These are phyloP conservation scores for Drosophila percnosoma DNA, from an alignment of 2,888 invertebrate genomes.

Conservation along the genomic window DNA sequence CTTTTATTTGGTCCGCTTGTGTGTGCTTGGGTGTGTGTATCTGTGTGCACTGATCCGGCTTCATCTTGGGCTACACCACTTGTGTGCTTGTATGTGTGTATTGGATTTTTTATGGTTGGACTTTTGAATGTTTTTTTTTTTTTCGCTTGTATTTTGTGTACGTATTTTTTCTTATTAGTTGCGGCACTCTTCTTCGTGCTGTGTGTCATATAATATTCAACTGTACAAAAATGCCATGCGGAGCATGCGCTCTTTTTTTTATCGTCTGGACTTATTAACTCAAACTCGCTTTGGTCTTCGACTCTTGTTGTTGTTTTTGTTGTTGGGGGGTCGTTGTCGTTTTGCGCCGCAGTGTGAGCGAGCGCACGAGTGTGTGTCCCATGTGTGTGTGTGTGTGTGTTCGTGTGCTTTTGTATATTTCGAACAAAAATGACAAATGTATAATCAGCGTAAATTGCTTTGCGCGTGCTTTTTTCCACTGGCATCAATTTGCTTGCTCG, in stretches of 20 bases:
- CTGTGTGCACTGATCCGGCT: constrained; percentile 49
- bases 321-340: constrained; percentile 49
- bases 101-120: constrained; percentile 51
- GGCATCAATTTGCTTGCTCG: constrained; percentile 46
- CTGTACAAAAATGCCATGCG: constrained; percentile 61
- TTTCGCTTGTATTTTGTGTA: constrained; percentile 13
- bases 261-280: constrained; percentile 56
- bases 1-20: constrained; percentile 49
- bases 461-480: constrained; percentile 70
- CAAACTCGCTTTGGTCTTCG: constrained; percentile 41
- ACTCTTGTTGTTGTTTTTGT: constrained; percentile 28
- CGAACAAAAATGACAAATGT: constrained; percentile 74
- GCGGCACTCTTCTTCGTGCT: constrained; percentile 31
- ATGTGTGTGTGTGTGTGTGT: constrained; percentile 24
- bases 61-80: constrained; percentile 46
- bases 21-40: constrained; percentile 23
- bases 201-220: constrained; percentile 54
- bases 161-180: constrained; percentile 63
- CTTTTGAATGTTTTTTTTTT: constrained; percentile 32
- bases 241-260: constrained; percentile 71
- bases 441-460: constrained; percentile 73
- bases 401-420: constrained; percentile 47
- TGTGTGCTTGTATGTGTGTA: constrained; percentile 25
- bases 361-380: constrained; percentile 59
- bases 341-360: constrained; percentile 53